These are phyloP conservation scores for Monochamus alternatus DNA, from an alignment of 2,888 invertebrate genomes.

Conservation along the genomic window DNA sequence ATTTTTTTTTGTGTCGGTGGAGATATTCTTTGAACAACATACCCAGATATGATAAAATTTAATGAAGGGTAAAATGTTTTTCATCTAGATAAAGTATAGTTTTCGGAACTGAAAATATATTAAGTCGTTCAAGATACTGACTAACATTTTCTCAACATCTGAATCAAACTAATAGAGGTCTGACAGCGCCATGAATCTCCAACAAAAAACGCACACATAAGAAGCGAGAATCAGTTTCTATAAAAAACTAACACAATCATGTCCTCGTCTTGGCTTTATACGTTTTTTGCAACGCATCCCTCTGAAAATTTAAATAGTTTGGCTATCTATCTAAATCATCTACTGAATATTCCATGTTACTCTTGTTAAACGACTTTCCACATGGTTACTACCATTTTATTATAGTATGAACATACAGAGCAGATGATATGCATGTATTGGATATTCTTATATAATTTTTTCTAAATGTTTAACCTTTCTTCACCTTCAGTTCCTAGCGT, in stretches of 20 bases:
- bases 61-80: not conserved
- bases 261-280: constrained; percentile 18
- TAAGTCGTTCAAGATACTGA: constrained; percentile 36
- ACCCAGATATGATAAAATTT: too few relatives aligned
- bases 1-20: too few relatives aligned
- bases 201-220: constrained; percentile 39
- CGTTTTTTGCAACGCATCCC: constrained; percentile 10
- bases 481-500: too few relatives aligned
- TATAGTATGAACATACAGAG: not conserved
- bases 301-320: constrained; percentile 17
- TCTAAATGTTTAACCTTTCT: too few relatives aligned
- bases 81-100: not conserved
- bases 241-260: constrained; percentile 36
- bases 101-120: constrained; percentile 38
- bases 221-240: constrained; percentile 36
- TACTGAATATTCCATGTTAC: constrained; percentile 10
- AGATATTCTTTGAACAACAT: too few relatives aligned
- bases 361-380: not conserved
- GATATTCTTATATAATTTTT: too few relatives aligned
- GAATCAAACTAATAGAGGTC: constrained; percentile 46
- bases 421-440: not conserved
- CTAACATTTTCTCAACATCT: constrained; percentile 34
- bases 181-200: constrained; percentile 42
- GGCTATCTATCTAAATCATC: constrained; percentile 17
- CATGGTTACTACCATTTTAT: not conserved